Evolutionary conservation across 2,888 invertebrate genomes (phyloP).

Genomic region (Marasmarcha lunaedactyla): DNA sequence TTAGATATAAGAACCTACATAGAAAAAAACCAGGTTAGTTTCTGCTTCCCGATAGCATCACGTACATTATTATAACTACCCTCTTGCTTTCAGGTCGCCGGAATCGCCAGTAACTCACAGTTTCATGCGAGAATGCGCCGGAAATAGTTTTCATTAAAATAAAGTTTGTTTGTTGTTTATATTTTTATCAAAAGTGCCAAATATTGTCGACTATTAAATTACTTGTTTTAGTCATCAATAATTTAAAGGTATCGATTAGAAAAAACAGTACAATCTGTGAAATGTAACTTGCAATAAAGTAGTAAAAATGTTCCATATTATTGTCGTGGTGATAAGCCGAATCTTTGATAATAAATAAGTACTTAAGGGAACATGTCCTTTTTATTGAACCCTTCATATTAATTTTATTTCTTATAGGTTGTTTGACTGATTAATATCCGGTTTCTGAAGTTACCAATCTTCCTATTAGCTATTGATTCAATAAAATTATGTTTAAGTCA

Average conservation of each 20-base stretch:
- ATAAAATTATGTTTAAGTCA: no score
- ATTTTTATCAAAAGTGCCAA: slow-evolving; percentile 54
- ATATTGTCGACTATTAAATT: slow-evolving; percentile 28
- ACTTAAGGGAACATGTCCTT: no score
- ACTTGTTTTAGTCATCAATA: slow-evolving; percentile 9
- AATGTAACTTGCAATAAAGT: slow-evolving; percentile 15
- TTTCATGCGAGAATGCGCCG: no score
- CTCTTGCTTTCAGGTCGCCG: slow-evolving; percentile 46
- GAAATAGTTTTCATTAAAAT: slow-evolving; percentile 31
- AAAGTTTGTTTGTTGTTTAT: slow-evolving; percentile 37
- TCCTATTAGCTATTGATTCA: no score
- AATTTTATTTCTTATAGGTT: no score
- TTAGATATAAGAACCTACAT: no score
- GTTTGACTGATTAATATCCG: no score
- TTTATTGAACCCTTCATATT: no score
- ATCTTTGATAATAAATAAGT: slow-evolving; percentile 46
- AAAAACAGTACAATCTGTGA: slow-evolving; percentile 20
- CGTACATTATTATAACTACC: no score
- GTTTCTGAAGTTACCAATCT: no score
- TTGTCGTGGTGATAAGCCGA: slow-evolving; percentile 33
- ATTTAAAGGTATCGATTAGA: slow-evolving; percentile 16
- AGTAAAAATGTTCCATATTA: slow-evolving; percentile 40
- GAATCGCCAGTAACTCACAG: slow-evolving; percentile 54
- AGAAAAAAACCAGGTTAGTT: no score
- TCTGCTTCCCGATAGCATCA: no score